These are phyloP conservation scores for Drosophila micromelanica DNA, from an alignment of 1,140 invertebrate species.

Conservation along the genomic window DNA sequence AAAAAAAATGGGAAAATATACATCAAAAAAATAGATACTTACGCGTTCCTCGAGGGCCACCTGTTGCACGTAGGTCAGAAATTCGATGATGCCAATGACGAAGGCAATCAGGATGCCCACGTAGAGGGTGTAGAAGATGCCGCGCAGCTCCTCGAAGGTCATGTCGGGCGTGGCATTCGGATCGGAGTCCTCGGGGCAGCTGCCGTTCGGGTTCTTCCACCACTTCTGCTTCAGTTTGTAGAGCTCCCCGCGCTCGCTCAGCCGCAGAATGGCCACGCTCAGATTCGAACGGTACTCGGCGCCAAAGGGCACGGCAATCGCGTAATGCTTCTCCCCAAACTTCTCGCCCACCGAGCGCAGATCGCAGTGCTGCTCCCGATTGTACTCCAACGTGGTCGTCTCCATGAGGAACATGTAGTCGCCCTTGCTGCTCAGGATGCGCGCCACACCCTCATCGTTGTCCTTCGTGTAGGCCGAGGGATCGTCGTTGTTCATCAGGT, in stretches of 20 bases:
- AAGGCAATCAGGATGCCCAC: conserved; percentile 88
- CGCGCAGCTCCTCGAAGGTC: conserved; percentile 93
- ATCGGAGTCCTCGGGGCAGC: conserved; percentile 56
- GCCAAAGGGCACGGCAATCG: conserved; percentile 90
- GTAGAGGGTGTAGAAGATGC: conserved; percentile 94
- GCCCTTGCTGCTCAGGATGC: conserved; percentile 89
- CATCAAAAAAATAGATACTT: conserved; percentile 1
- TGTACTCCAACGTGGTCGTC: conserved; percentile 95
- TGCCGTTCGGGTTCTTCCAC: conserved; percentile 88
- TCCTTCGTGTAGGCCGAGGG: conserved; percentile 90
- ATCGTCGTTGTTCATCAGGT: conserved; percentile 89
- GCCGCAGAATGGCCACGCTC: conserved; percentile 88
- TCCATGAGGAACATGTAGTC: conserved; percentile 98
- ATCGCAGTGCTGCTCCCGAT: conserved; percentile 94
- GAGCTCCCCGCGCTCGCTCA: conserved; percentile 91
- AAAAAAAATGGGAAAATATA: no score
- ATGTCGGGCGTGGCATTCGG: conserved; percentile 85
- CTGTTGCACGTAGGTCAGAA: conserved; percentile 92
- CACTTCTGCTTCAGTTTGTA: conserved; percentile 90
- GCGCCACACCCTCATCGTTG: conserved; percentile 92
- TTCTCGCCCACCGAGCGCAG: conserved; percentile 96
- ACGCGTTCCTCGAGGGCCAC: conserved; percentile 90
- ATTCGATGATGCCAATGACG: conserved; percentile 90
- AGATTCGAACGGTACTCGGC: conserved; percentile 89
- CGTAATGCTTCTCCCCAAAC: conserved; percentile 92